Evolutionary conservation across 2,888 invertebrate genomes (phyloP), one percentile per base, ranked within the genome.

Genomic region (Acanthosepion lycidas): DNA sequence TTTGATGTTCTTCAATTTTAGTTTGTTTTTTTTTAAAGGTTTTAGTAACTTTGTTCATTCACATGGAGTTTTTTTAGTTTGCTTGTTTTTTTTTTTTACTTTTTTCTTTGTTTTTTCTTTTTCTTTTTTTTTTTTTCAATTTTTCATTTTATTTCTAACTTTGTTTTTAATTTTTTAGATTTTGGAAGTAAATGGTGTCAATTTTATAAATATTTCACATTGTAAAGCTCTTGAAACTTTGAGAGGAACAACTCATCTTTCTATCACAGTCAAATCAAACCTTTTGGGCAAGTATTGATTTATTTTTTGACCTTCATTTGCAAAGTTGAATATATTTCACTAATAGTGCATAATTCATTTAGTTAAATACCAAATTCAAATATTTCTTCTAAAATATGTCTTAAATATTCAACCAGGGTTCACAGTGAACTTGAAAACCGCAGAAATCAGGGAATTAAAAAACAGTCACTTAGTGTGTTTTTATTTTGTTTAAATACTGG

Each of bases 251-350:
- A 99, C 99, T 94, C 99, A 99, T 98, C 98, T 99, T 95, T 99
- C 99, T 97, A 98, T 99, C 96, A 99, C 99, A 94, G 99, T 99
- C 94, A 99, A 99, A 98, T 99, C 99, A 97, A 99, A 99, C 98
- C 98, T 99, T 96, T 98, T 99, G 97, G 98, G 99, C 97, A 95
- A 95, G 96, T 95, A 6, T 78, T 78, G 8, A n/a, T 15, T n/a
- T n/a, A 33, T 33, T 78, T 26, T 78, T 53, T 53, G 9, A 53
- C 9, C 53, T 15, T 15, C 15, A 53, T 15, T 53, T 53, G 9
- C 15, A 53, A 2, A 20, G 15, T 18, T 15, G 20, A 55, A 20
- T 55, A 55, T 55, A 55, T 55, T 55, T 55, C 15, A 15, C 4
- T 55, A 55, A 55, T 55, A 55, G 20, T 42, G 42, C 42, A 42